Percentiles rank a stretch among this genome's conserved stretches.
phyloP scores from a whole-genome alignment of 2,113 vertebrate genomes.

The Oxygymnocypris stewartii region DNA sequence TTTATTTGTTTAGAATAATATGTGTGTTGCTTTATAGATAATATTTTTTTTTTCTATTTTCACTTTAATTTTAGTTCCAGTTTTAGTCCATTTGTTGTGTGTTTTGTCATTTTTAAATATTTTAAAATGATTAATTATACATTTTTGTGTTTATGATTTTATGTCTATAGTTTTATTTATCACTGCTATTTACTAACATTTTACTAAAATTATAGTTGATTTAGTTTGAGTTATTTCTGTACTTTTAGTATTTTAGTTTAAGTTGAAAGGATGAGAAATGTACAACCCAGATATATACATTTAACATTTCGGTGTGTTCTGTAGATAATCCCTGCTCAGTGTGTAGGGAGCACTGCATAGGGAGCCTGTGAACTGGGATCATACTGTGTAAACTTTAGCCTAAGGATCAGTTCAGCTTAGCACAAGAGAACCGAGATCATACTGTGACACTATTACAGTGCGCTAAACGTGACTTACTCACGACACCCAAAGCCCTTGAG shows the following conservation, averaged over 20 bases:
- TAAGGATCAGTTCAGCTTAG: not conserved
- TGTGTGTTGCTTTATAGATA: no score
- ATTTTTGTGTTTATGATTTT: no score
- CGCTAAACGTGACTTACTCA: slow-evolving; percentile 4
- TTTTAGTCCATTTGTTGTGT: no score
- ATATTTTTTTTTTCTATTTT: not conserved
- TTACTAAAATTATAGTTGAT: no score
- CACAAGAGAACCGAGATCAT: not conserved
- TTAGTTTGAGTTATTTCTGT: no score
- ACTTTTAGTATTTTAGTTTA: no score
- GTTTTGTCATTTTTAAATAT: no score
- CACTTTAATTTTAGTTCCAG: not conserved
- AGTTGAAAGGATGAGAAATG: not conserved
- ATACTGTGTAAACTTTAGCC: not conserved
- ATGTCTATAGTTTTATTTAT: not conserved
- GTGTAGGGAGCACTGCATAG: not conserved
- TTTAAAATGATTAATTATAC: no score
- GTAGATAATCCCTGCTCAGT: not conserved
- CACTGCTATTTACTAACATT: not conserved
- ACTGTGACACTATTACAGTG: not conserved
- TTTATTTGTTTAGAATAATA: no score
- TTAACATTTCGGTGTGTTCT: not conserved
- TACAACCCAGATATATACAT: not conserved
- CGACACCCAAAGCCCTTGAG: slow-evolving; percentile 14
- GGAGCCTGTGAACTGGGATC: not conserved